A percentile compares a stretch with the other conserved stretches of the same genome.
phyloP scores from a whole-genome alignment of 1,140 invertebrate genomes.

The Parasteatoda tepidariorum region DNA sequence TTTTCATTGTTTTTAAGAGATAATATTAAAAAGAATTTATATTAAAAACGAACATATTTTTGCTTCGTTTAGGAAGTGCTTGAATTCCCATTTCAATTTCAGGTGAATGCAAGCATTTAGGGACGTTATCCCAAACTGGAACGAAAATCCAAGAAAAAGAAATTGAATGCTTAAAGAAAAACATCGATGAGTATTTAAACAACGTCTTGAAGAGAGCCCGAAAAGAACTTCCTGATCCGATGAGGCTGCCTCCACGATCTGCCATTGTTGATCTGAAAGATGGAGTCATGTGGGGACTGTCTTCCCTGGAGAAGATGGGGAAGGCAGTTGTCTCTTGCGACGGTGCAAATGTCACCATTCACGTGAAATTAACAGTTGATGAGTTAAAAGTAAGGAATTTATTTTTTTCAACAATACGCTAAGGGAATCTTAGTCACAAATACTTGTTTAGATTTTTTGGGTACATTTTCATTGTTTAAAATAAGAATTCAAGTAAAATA shows the following conservation, averaged over 20 bases:
- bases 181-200: slow-evolving; percentile 8
- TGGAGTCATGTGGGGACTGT: slow-evolving; percentile 15
- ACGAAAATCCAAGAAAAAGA: neutral
- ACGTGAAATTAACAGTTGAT: neutral
- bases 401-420: neutral
- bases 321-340: neutral
- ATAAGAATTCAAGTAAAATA: neutral
- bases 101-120: neutral
- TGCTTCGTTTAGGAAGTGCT: too few species aligned
- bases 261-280: slow-evolving; percentile 7
- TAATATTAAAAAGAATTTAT: too few species aligned
- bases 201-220: slow-evolving; percentile 10
- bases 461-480: neutral
- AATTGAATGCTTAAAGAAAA: neutral
- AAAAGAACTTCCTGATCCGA: slow-evolving; percentile 8
- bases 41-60: too few species aligned
- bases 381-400: slow-evolving; percentile 12
- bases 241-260: neutral
- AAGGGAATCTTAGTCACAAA: neutral
- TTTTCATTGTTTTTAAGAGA: too few species aligned
- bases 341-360: neutral
- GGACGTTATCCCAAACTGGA: neutral
- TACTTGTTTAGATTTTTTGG: neutral
- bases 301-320: neutral
- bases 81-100: too few species aligned